Evolutionary conservation across 2,797 vertebrate genomes (phyloP).

Genomic region (Novumbra hubbsi): DNA sequence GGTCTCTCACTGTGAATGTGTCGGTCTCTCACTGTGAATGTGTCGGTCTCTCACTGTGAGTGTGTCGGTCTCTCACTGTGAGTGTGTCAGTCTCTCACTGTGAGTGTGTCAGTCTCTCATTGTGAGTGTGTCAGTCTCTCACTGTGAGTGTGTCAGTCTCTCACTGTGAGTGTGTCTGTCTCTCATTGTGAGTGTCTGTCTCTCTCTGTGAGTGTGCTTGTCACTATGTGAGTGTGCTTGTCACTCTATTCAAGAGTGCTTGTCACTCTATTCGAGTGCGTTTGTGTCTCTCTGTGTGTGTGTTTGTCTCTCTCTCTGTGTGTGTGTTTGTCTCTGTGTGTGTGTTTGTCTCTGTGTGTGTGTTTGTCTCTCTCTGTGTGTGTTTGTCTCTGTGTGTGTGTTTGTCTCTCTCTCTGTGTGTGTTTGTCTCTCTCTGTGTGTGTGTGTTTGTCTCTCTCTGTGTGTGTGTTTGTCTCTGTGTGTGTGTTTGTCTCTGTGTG

Average conservation of each 20-base stretch:
- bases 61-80: constrained; percentile 1
- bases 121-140: constrained; percentile 4
- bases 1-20: too few relatives aligned
- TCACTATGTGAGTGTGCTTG: neutral
- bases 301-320: neutral
- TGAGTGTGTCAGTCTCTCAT: too few relatives aligned
- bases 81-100: constrained; percentile 7
- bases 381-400: neutral
- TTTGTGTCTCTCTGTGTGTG: too few relatives aligned
- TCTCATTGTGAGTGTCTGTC: neutral
- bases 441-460: neutral
- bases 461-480: neutral
- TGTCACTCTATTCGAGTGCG: neutral
- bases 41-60: constrained; percentile 4
- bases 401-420: neutral
- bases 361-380: constrained; percentile 5
- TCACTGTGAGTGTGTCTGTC: constrained; percentile 8
- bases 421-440: constrained; percentile 12
- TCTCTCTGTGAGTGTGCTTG: neutral
- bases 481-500: neutral
- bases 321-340: neutral
- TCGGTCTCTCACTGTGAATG: constrained; percentile 5
- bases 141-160: constrained; percentile 13
- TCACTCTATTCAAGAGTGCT: too few relatives aligned
- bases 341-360: neutral